A percentile compares a stretch with the other conserved stretches of the same genome.
Conservation (phyloP, 2,113 vertebrate species). For the Madoqua kirkii region DNA sequence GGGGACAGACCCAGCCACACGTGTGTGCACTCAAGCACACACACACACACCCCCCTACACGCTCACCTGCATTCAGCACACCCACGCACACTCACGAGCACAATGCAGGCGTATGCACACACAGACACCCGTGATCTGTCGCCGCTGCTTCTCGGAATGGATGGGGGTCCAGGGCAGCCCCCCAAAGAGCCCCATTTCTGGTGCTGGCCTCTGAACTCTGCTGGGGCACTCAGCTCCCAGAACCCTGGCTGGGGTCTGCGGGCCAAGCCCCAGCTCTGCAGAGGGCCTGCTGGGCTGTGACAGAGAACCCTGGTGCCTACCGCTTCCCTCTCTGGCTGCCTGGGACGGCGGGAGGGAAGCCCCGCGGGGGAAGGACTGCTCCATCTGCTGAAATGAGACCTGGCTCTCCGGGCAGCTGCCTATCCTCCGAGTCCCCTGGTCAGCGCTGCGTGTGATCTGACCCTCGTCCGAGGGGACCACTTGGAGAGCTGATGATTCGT, state of each 20-base stretch:
- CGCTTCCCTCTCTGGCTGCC: fast-evolving
- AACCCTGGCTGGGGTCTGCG: background rate
- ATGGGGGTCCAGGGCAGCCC: background rate
- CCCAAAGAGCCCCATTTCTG: background rate
- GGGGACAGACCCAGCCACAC: background rate
- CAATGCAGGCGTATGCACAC: fast-evolving
- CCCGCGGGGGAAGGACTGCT: fast-evolving
- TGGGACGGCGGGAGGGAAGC: background rate
- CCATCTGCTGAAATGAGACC: background rate
- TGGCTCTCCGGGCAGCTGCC: background rate
- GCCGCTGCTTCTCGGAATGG: background rate
- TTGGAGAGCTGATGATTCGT: background rate
- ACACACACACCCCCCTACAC: background rate
- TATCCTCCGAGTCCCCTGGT: background rate
- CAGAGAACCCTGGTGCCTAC: background rate
- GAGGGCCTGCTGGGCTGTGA: background rate
- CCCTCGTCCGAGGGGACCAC: background rate
- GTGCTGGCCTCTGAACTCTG: background rate
- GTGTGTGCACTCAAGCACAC: background rate
- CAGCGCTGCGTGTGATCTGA: background rate
- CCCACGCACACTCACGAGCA: background rate
- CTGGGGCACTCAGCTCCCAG: background rate
- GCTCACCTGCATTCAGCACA: background rate
- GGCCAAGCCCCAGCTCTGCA: too few species aligned
- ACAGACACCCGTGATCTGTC: too few species aligned